These are phyloP conservation scores for Tridacna crocea DNA, from an alignment of 2,888 invertebrate genomes.

Conservation along the genomic window DNA sequence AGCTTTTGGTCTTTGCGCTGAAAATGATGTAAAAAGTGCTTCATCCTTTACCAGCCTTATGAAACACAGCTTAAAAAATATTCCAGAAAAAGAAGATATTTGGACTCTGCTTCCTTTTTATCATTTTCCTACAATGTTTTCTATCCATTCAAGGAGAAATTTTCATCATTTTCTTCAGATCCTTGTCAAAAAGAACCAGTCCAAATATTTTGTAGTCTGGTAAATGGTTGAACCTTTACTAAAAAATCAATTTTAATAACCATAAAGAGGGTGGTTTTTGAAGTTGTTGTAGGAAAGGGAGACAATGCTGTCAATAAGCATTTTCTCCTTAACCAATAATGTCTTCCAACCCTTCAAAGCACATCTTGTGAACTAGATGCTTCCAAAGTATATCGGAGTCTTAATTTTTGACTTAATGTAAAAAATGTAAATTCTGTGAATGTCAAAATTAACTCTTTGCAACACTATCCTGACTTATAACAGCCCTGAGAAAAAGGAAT, in stretches of 20 bases:
- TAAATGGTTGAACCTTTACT: not conserved
- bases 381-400: not conserved
- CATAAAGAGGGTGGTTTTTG: not conserved
- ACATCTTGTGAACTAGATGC: not conserved
- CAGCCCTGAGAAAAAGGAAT: not conserved
- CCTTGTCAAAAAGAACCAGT: not conserved
- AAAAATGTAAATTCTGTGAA: not conserved
- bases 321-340: not conserved
- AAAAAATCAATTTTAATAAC: not conserved
- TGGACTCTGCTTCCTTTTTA: too few relatives aligned
- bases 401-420: not conserved
- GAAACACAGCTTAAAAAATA: not conserved
- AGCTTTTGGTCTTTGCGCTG: not conserved
- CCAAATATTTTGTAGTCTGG: not conserved
- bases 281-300: not conserved
- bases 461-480: not conserved
- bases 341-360: not conserved
- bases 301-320: too few relatives aligned
- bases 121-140: not conserved
- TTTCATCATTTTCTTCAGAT: not conserved
- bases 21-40: too few relatives aligned
- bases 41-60: too few relatives aligned
- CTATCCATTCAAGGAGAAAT: not conserved
- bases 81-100: too few relatives aligned
- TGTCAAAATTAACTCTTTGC: not conserved